These are phyloP conservation scores for Apis cerana DNA, from an alignment of 1,140 invertebrate species.

Conservation along the genomic window DNA sequence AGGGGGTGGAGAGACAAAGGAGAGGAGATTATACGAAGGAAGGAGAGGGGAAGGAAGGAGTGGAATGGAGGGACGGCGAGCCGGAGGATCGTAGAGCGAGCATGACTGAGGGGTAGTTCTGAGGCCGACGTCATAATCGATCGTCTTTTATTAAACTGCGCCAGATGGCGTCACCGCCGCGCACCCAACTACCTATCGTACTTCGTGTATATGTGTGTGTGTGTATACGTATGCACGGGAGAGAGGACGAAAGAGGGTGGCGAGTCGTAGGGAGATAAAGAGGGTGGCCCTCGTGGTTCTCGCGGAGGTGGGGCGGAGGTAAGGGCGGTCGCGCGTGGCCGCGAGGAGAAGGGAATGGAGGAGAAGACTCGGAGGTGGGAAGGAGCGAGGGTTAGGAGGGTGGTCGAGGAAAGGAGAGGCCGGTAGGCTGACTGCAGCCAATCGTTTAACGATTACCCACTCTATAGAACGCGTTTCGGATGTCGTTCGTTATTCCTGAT, in stretches of 20 bases:
- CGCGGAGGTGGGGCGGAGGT: slow-evolving; percentile 55
- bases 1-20: not conserved
- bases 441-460: slow-evolving; percentile 80
- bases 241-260: slow-evolving; percentile 21
- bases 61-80: slow-evolving; percentile 6
- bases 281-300: slow-evolving; percentile 17
- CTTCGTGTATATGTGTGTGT: not conserved
- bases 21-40: slow-evolving; percentile 18
- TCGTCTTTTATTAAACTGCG: slow-evolving; percentile 82
- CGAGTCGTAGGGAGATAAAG: slow-evolving; percentile 50
- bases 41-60: not conserved
- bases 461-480: slow-evolving; percentile 77
- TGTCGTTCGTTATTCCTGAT: slow-evolving; percentile 73
- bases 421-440: slow-evolving; percentile 72
- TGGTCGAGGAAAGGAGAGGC: slow-evolving; percentile 48
- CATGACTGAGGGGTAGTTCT: slow-evolving; percentile 70
- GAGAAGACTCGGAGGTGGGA: slow-evolving; percentile 50
- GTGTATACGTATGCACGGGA: not conserved
- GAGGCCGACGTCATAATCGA: slow-evolving; percentile 82
- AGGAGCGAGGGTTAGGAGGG: slow-evolving; percentile 17
- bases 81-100: slow-evolving; percentile 44
- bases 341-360: slow-evolving; percentile 64
- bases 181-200: slow-evolving; percentile 34
- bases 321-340: slow-evolving; percentile 60
- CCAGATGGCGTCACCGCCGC: slow-evolving; percentile 77